These are phyloP conservation scores for Cataglyphis altisquamis DNA, from an alignment of 2,888 invertebrate species.

Conservation along the genomic window DNA sequence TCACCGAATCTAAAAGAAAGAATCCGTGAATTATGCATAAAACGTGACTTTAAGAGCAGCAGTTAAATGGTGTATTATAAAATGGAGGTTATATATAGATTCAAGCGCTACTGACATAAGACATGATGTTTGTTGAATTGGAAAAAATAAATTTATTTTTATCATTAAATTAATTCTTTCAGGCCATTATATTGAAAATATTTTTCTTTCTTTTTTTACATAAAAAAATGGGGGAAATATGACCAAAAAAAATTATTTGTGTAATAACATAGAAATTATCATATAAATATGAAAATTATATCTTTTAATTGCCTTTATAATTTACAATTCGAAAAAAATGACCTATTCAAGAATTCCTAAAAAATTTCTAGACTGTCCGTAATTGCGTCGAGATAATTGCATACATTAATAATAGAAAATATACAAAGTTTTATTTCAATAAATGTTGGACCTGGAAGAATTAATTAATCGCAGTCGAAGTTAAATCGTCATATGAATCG, in stretches of 20 bases:
- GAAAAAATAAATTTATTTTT: constrained; percentile 28
- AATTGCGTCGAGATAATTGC: not conserved
- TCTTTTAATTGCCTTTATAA: not conserved
- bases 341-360: not conserved
- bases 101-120: not conserved
- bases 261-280: not conserved
- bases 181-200: not conserved
- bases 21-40: constrained; percentile 31
- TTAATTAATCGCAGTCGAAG: constrained; percentile 4
- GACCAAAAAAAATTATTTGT: not conserved
- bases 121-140: constrained; percentile 23
- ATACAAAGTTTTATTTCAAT: not conserved
- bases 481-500: not conserved
- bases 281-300: not conserved
- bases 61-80: constrained; percentile 11
- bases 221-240: not conserved
- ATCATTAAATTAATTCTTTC: constrained; percentile 31
- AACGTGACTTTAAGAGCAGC: not conserved
- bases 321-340: not conserved
- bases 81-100: constrained; percentile 20
- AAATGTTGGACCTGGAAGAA: not conserved
- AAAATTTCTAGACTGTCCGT: not conserved
- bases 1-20: constrained; percentile 49
- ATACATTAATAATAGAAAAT: not conserved
- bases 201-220: not conserved